phyloP scores from a whole-genome alignment of 2,888 invertebrate genomes.

The Belgica antarctica region DNA sequence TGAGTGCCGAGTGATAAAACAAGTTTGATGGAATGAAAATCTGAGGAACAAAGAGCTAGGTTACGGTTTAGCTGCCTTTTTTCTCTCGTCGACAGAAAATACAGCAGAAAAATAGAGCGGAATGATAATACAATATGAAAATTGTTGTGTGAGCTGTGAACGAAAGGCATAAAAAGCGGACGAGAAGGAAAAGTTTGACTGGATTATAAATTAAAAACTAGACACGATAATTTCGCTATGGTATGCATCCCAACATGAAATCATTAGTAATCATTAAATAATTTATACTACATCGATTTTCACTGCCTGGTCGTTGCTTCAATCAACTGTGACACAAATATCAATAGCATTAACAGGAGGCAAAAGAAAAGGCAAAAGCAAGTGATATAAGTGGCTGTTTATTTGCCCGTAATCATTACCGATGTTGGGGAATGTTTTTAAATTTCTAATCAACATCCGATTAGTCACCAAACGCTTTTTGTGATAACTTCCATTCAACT shows the following conservation, averaged over 20 bases:
- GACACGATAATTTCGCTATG: neutral
- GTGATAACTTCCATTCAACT: too few species aligned
- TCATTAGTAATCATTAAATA: slow-evolving; percentile 23
- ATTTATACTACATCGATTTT: slow-evolving; percentile 15
- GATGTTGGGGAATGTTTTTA: too few species aligned
- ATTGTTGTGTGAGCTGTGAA: slow-evolving; percentile 30
- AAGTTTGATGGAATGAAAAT: slow-evolving; percentile 1
- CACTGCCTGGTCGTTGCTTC: neutral
- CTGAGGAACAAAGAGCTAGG: slow-evolving; percentile 21
- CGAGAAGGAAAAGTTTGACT: neutral
- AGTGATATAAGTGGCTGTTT: too few species aligned
- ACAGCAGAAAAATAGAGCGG: neutral
- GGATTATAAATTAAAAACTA: slow-evolving; percentile 27
- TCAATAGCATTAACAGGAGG: too few species aligned
- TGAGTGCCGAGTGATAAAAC: neutral
- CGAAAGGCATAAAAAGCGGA: too few species aligned
- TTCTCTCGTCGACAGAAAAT: slow-evolving; percentile 1
- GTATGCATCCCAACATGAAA: neutral
- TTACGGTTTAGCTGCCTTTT: slow-evolving; percentile 25
- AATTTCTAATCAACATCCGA: too few species aligned
- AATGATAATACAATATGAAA: slow-evolving; percentile 23
- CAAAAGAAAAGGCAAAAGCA: too few species aligned
- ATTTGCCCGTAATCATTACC: too few species aligned
- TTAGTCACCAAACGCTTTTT: too few species aligned
- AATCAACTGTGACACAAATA: slow-evolving; percentile 3